Evolutionary conservation across 2,113 vertebrate species (phyloP).

Genomic region (Cyanoderma ruficeps): DNA sequence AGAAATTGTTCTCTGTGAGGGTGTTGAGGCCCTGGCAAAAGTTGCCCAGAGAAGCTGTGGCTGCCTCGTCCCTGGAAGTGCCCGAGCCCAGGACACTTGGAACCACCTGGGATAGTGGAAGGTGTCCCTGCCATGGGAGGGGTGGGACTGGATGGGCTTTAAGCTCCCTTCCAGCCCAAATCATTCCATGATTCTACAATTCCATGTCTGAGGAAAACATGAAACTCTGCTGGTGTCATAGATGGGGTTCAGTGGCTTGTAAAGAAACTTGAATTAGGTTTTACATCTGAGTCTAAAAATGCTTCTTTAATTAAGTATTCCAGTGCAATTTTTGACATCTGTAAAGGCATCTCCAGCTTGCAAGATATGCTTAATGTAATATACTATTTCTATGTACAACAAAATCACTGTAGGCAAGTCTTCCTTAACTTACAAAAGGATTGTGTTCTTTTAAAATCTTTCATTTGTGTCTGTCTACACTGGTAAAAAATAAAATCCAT

Average conservation of each 20-base stretch:
- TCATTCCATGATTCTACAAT: background rate
- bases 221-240: background rate
- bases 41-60: background rate
- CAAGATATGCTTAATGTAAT: background rate
- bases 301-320: background rate
- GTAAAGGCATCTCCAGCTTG: background rate
- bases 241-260: background rate
- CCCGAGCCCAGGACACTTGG: background rate
- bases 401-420: background rate
- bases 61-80: background rate
- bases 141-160: background rate
- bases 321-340: background rate
- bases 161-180: background rate
- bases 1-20: background rate
- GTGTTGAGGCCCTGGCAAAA: background rate
- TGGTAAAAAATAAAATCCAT: background rate
- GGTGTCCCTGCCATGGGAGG: background rate
- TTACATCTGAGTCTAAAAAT: background rate
- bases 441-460: background rate
- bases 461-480: background rate
- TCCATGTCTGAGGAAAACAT: background rate
- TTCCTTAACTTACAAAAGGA: background rate
- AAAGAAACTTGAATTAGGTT: background rate
- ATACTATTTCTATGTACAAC: background rate
- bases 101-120: background rate